Base-by-base conservation (phyloP, 2,888 invertebrate genomes). In the Pandemis corylana region DNA sequence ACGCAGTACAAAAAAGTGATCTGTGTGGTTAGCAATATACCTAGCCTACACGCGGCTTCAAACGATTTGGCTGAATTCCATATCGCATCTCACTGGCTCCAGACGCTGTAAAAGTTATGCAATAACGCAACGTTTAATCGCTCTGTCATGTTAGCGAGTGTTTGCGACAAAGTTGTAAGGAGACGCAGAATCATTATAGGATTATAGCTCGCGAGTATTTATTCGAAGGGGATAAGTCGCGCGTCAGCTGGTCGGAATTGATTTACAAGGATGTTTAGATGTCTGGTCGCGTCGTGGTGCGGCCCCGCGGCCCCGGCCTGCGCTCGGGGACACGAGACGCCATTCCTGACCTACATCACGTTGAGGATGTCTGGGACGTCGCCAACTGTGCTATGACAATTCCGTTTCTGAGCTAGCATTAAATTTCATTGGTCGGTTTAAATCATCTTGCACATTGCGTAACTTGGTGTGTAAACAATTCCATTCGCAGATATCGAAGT, bases 321-420 rank as follows among this genome's bases (percentile, higher is more conserved):
- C 83, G 86, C 89, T 86, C 79, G 83, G 85, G 86, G 85, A 85
- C 89, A 83, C 70, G 76, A 68, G 74, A 63, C 89, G 84, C 87
- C 84, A 89, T 86, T 87, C 88, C 90, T 93, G 93, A 93, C 93
- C 93, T 92, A 93, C 84, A 91, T 93, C 86, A 85, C 85, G 83
- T 83, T 28, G 56, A 15, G 84, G 81, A 83, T 83, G 86, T 84
- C 90, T 90, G 92, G 91, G 89, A 85, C 86, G 83, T 83, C 84
- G 91, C 92, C 92, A 93, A 91, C 84, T 88, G 77, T 81, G 84
- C 69, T 64, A 61, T 66, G 41, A 56, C 15, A 49, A 59, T 69
- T 36, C 65, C 61, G 65, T 51, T 62, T 70, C 65, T 44, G 65
- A 51, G 59, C 44, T 53, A 44, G 71, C 65, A n/a, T 67, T 67